phyloP scores from a whole-genome alignment of 2,113 vertebrate species.

The Nerophis lumbriciformis region DNA sequence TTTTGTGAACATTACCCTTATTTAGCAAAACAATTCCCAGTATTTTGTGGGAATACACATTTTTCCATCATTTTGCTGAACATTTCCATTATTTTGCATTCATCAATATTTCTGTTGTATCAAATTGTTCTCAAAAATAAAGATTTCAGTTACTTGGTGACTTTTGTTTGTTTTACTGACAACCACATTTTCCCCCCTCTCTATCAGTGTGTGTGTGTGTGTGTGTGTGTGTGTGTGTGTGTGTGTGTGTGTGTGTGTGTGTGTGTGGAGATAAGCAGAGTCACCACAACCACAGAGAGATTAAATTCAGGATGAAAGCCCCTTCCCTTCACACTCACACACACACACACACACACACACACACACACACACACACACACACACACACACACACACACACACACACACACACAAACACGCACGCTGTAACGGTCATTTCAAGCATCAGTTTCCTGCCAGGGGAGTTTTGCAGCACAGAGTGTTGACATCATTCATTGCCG shows the following conservation, averaged over 20 bases:
- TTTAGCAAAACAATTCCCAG: too few species aligned
- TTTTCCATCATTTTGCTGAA: too few species aligned
- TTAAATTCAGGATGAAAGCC: slow-evolving; percentile 37
- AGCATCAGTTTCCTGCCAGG: slow-evolving; percentile 42
- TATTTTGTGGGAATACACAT: too few species aligned
- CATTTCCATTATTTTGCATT: too few species aligned
- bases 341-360: background rate
- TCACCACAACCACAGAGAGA: slow-evolving; percentile 43
- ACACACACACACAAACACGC: slow-evolving; percentile 12
- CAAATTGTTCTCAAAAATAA: too few species aligned
- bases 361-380: slow-evolving; percentile 15
- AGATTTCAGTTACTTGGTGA: too few species aligned
- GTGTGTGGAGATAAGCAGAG: slow-evolving; percentile 44
- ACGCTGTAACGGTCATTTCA: background rate
- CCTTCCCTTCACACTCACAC: background rate
- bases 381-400: slow-evolving; percentile 3
- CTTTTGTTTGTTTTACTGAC: background rate
- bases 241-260: slow-evolving; percentile 6
- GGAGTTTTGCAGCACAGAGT: slow-evolving; percentile 31
- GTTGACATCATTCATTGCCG: slow-evolving; percentile 52
- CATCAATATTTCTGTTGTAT: too few species aligned
- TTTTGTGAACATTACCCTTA: too few species aligned
- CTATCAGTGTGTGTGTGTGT: slow-evolving; percentile 12
- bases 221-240: slow-evolving; percentile 5
- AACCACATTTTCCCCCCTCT: slow-evolving; percentile 12